Conservation (phyloP, 2,113 vertebrate species). For the Phoenicopterus ruber region DNA sequence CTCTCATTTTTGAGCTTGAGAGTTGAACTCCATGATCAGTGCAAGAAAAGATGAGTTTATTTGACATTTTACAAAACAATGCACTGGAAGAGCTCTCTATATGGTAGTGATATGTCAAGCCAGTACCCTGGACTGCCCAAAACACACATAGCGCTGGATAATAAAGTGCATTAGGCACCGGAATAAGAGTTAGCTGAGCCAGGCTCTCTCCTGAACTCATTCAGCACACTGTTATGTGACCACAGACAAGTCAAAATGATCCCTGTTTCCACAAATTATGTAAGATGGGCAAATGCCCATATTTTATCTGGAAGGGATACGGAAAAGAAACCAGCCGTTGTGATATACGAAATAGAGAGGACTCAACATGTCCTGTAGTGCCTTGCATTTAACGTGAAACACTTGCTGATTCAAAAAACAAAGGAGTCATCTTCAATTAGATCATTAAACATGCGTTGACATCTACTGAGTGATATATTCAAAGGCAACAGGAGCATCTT, state of each 20-base stretch:
- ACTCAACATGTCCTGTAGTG: background rate
- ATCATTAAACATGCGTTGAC: background rate
- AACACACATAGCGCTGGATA: background rate
- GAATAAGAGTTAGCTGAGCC: background rate
- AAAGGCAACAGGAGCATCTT: background rate
- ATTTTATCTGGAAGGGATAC: background rate
- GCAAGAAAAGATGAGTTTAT: background rate
- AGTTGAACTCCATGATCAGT: background rate
- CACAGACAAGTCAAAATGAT: background rate
- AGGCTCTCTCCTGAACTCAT: background rate
- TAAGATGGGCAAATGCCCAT: background rate
- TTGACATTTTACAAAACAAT: background rate
- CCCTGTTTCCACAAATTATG: background rate
- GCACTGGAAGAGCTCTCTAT: background rate
- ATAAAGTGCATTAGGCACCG: background rate
- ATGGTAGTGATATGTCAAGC: background rate
- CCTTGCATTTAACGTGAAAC: background rate
- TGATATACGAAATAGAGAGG: background rate
- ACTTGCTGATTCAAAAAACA: background rate
- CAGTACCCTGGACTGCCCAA: background rate
- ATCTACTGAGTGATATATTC: background rate
- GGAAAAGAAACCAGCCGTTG: background rate
- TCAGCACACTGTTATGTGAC: background rate
- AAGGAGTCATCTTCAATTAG: background rate
- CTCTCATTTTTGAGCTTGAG: background rate